Percentiles rank a stretch among this genome's conserved stretches.
Conservation (phyloP, 1,140 invertebrate species). For the Caenorhabditis elegans region DNA sequence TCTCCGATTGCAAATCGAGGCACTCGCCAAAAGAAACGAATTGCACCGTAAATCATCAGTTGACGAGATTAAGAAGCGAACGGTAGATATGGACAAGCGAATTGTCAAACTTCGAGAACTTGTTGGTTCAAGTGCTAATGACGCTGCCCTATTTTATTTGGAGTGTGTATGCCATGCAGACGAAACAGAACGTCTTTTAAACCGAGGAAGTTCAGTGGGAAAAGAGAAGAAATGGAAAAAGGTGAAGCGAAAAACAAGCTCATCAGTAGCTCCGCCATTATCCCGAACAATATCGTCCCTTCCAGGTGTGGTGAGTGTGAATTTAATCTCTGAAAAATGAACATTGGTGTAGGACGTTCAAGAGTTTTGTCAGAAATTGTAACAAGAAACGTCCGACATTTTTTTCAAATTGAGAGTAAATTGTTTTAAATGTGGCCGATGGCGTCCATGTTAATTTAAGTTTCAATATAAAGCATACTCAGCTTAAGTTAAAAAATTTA, state of each 20-base stretch:
- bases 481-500: too few relatives aligned
- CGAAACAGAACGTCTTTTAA: conserved; percentile 52
- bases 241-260: not conserved
- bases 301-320: not conserved
- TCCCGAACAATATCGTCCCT: not conserved
- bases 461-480: too few relatives aligned
- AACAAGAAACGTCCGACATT: too few relatives aligned
- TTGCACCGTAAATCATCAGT: conserved; percentile 23
- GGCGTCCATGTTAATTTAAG: too few relatives aligned
- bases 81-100: conserved; percentile 49
- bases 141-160: conserved; percentile 53
- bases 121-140: conserved; percentile 38
- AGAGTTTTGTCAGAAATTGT: too few relatives aligned
- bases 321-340: not conserved
- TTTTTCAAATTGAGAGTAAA: too few relatives aligned
- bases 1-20: conserved; percentile 49
- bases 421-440: too few relatives aligned
- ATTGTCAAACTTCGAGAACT: conserved; percentile 47
- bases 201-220: not conserved
- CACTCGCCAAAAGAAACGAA: conserved; percentile 50
- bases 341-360: not conserved
- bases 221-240: not conserved
- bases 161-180: conserved; percentile 54
- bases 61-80: conserved; percentile 28
- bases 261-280: not conserved